phyloP scores from a whole-genome alignment of 2,113 vertebrate species.

The Syrrhaptes paradoxus region DNA sequence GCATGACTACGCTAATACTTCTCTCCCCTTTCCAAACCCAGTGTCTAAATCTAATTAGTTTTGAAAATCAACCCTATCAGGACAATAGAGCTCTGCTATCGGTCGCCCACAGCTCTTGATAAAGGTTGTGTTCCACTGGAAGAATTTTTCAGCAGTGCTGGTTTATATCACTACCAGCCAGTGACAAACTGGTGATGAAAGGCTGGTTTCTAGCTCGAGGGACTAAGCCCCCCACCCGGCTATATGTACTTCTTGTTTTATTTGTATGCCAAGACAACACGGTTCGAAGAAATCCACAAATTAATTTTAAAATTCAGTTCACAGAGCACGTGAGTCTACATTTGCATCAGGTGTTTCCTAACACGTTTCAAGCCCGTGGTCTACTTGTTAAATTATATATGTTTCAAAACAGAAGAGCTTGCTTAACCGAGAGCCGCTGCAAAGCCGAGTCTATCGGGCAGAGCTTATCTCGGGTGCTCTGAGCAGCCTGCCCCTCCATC shows the following conservation, averaged over 20 bases:
- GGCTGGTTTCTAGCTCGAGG: background rate
- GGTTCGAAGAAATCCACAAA: background rate
- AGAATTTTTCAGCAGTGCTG: background rate
- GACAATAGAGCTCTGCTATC: background rate
- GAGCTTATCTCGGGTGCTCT: background rate
- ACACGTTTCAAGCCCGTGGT: background rate
- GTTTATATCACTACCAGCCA: background rate
- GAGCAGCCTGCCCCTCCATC: background rate
- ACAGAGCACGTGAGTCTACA: background rate
- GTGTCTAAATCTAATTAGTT: conserved; percentile 31
- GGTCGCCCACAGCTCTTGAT: conserved; percentile 41
- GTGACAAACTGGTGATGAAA: background rate
- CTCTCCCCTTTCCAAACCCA: conserved; percentile 23
- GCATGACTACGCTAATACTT: conserved; percentile 34
- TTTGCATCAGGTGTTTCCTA: background rate
- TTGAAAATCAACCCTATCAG: conserved; percentile 27
- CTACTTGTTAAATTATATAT: background rate
- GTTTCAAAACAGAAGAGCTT: background rate
- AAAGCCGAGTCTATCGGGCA: background rate
- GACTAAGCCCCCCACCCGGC: background rate
- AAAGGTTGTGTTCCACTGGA: conserved; percentile 27
- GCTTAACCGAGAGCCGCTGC: background rate
- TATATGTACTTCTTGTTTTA: rapidly evolving
- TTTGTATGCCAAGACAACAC: background rate
- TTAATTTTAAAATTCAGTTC: background rate